Evolutionary conservation across 2,113 vertebrate species (phyloP).

Genomic region (Myotis brandtii): DNA sequence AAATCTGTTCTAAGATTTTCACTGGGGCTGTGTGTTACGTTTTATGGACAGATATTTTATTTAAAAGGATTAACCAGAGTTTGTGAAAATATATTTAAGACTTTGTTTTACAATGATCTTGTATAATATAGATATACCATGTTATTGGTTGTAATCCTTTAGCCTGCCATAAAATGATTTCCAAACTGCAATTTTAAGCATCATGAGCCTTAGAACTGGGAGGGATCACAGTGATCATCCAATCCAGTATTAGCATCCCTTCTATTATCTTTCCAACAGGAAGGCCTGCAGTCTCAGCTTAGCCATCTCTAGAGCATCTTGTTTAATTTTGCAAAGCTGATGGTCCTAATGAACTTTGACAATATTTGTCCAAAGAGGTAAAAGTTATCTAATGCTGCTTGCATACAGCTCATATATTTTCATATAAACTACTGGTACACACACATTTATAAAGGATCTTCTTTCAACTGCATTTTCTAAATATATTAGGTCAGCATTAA

Average conservation of each 20-base stretch:
- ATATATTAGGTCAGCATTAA: neutral
- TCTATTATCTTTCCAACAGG: neutral
- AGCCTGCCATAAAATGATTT: slow-evolving; percentile 6
- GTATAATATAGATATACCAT: neutral
- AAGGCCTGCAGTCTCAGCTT: neutral
- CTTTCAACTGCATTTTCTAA: neutral
- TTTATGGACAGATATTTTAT: neutral
- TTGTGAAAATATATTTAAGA: neutral
- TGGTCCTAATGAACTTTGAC: neutral
- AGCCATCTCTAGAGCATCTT: neutral
- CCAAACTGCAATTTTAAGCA: neutral
- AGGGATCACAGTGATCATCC: neutral
- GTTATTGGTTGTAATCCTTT: slow-evolving; percentile 4
- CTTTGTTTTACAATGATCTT: neutral
- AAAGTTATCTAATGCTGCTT: neutral
- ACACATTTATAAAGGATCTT: neutral
- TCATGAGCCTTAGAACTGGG: neutral
- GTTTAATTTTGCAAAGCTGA: slow-evolving; percentile 2
- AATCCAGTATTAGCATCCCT: neutral
- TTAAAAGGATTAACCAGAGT: neutral
- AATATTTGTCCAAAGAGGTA: neutral
- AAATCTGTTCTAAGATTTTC: neutral
- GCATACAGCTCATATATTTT: neutral
- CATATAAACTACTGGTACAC: neutral
- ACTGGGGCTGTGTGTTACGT: neutral